Evolutionary conservation across 2,113 vertebrate genomes (phyloP).

Genomic region (Vimba vimba): DNA sequence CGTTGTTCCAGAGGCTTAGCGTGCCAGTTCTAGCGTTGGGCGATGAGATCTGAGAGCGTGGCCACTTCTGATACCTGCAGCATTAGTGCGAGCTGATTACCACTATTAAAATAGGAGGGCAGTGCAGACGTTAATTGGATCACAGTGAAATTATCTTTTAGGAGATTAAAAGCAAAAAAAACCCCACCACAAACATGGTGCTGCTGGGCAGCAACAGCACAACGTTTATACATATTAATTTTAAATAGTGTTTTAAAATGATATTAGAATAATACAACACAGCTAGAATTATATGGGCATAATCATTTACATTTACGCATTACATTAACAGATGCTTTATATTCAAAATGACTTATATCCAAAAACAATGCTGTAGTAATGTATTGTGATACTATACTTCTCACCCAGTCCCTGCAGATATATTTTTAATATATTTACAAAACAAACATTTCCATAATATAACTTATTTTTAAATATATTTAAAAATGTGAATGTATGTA

Average conservation of each 20-base stretch:
- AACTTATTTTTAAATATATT: no score
- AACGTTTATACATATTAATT: neutral
- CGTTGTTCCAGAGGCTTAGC: neutral
- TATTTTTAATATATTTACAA: no score
- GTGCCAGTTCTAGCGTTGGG: neutral
- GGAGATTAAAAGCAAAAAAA: neutral
- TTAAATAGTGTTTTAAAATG: neutral
- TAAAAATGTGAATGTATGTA: no score
- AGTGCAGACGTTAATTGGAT: constrained; percentile 44
- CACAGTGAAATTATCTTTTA: neutral
- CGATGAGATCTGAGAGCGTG: neutral
- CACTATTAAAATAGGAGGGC: constrained; percentile 52
- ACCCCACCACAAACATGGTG: neutral
- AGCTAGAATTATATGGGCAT: neutral
- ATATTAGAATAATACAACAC: neutral
- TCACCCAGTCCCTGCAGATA: neutral
- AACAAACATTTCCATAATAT: no score
- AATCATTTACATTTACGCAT: no score
- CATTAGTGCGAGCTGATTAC: constrained; percentile 54
- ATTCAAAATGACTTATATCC: no score
- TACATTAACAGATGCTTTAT: no score
- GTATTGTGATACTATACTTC: neutral
- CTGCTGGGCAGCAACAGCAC: neutral
- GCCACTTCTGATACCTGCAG: neutral
- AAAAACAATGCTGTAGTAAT: neutral